Percentiles rank a stretch among this genome's conserved stretches.
These are phyloP conservation scores for Phytoseiulus persimilis DNA, from an alignment of 2,888 invertebrate species.

Conservation along the genomic window DNA sequence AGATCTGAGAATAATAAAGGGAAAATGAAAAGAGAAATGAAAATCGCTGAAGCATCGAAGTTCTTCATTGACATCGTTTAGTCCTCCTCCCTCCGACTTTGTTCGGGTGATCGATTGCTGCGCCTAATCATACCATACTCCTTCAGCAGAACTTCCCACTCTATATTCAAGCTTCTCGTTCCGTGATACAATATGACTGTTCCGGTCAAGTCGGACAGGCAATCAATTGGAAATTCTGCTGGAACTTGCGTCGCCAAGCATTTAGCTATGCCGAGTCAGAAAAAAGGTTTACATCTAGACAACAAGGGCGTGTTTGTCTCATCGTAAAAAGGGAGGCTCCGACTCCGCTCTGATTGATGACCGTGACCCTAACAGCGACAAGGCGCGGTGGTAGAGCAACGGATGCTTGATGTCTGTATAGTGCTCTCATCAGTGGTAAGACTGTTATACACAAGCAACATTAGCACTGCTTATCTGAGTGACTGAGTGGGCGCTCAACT, in stretches of 20 bases:
- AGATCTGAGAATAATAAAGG: neutral
- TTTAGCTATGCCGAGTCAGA: neutral
- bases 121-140: too few species aligned
- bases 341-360: neutral
- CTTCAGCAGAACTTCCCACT: too few species aligned
- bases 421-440: neutral
- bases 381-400: neutral
- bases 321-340: neutral
- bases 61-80: neutral
- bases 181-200: too few species aligned
- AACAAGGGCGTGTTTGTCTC: neutral
- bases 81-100: too few species aligned
- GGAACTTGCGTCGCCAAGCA: neutral
- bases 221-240: neutral
- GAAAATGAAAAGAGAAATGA: neutral
- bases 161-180: too few species aligned
- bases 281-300: neutral
- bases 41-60: neutral
- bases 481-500: neutral
- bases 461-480: neutral
- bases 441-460: neutral
- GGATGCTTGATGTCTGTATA: neutral
- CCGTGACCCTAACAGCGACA: neutral
- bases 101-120: too few species aligned
- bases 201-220: too few species aligned